Conservation (phyloP, 2,888 invertebrate species). For the Oscheius sp. region DNA sequence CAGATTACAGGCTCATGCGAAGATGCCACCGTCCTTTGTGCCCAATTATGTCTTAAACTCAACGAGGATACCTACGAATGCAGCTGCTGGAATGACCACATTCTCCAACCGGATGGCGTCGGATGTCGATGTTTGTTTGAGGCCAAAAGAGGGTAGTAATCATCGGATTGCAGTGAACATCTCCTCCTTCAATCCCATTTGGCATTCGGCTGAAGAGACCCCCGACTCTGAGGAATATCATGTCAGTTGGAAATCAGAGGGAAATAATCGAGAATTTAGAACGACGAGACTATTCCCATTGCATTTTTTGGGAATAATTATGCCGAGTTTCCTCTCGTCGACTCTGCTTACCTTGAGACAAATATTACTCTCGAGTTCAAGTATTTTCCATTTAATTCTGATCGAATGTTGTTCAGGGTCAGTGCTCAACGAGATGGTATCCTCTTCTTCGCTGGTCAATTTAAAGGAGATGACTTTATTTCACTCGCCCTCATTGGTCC, state of each 20-base stretch:
- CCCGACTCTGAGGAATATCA: constrained; percentile 24
- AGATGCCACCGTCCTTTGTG: constrained; percentile 49
- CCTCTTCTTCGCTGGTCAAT: constrained; percentile 60
- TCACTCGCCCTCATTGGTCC: constrained; percentile 56
- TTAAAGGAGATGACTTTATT: constrained; percentile 58
- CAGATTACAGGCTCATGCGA: constrained; percentile 48
- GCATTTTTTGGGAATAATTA: constrained; percentile 50
- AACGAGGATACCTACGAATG: constrained; percentile 56
- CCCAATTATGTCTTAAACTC: constrained; percentile 53
- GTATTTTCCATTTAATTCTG: constrained; percentile 29
- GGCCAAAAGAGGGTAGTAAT: neutral
- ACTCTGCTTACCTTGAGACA: constrained; percentile 55
- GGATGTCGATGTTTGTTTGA: constrained; percentile 45
- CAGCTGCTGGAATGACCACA: constrained; percentile 57
- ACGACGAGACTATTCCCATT: constrained; percentile 21
- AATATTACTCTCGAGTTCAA: constrained; percentile 60
- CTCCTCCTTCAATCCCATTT: constrained; percentile 18
- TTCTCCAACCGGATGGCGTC: constrained; percentile 49
- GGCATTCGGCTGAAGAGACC: constrained; percentile 21
- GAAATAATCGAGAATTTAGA: neutral
- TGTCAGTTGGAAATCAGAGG: neutral
- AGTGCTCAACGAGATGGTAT: constrained; percentile 53
- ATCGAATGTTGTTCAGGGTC: constrained; percentile 39
- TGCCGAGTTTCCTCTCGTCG: constrained; percentile 51
- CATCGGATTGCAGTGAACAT: constrained; percentile 10